Conservation (phyloP, 2,113 vertebrate genomes). For the Bubo scandiacus region DNA sequence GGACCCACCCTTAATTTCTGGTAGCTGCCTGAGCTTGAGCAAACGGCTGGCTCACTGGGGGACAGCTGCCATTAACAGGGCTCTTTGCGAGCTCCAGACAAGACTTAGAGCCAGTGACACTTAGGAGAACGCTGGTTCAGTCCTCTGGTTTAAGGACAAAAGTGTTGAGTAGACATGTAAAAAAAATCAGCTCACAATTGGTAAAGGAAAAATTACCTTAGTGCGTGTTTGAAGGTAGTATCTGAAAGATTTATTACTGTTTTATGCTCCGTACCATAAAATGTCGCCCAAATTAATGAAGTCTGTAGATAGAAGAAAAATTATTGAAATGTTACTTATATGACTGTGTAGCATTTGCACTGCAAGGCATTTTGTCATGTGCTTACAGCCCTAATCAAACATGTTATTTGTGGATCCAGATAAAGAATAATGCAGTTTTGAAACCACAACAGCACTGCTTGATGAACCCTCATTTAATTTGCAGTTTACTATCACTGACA, state of each 20-base stretch:
- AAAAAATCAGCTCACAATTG: background rate
- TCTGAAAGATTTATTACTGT: background rate
- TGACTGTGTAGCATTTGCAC: background rate
- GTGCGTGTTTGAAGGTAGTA: background rate
- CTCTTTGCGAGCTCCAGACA: accelerated
- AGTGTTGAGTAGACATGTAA: background rate
- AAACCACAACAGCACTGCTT: background rate
- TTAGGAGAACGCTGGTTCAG: background rate
- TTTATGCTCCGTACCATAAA: background rate
- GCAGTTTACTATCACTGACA: background rate
- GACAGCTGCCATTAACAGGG: background rate
- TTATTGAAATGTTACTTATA: background rate
- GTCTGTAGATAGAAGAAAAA: background rate
- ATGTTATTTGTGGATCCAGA: background rate
- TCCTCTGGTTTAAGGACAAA: background rate
- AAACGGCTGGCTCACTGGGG: background rate
- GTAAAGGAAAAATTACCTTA: background rate
- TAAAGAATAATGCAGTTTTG: background rate
- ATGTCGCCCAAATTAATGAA: background rate
- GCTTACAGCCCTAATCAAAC: background rate
- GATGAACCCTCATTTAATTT: background rate
- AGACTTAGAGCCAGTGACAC: background rate
- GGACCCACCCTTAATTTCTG: background rate
- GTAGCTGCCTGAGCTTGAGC: background rate
- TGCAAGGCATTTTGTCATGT: background rate